These are phyloP conservation scores for Zalophus californianus DNA, from an alignment of 2,797 vertebrate species.

Conservation along the genomic window DNA sequence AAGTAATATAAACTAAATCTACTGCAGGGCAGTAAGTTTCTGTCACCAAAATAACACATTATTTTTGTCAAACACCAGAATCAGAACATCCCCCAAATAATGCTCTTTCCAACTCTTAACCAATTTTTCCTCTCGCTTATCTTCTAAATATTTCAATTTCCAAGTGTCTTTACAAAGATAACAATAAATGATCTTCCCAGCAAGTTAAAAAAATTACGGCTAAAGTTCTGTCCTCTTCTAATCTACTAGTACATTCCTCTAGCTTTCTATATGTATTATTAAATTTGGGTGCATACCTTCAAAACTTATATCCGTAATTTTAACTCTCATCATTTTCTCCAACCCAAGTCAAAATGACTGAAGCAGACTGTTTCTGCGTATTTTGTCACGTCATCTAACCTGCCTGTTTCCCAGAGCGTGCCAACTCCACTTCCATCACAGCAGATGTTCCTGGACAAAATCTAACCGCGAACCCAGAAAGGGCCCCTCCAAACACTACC, in stretches of 20 bases:
- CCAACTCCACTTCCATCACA: background rate
- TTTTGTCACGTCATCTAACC: background rate
- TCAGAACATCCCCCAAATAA: background rate
- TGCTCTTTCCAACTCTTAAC: background rate
- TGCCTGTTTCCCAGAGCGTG: background rate
- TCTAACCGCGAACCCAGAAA: background rate
- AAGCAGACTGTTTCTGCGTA: background rate
- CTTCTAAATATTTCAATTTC: background rate
- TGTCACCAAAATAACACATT: background rate
- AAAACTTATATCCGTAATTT: background rate
- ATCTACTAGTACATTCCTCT: background rate
- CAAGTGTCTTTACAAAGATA: background rate
- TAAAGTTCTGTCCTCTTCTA: background rate
- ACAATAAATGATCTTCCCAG: background rate
- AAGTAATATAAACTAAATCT: background rate
- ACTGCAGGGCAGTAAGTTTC: background rate
- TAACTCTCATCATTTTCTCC: background rate
- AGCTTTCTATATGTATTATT: background rate
- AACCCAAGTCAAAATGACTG: background rate
- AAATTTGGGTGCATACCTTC: background rate
- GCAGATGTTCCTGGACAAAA: background rate
- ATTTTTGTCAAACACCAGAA: constrained; percentile 39
- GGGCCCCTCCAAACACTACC: background rate
- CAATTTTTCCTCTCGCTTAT: background rate
- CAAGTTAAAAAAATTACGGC: background rate